Percentiles rank a stretch among this genome's conserved stretches.
These are phyloP conservation scores for Falco novaeseelandiae DNA, from an alignment of 2,797 vertebrate species.

Conservation along the genomic window DNA sequence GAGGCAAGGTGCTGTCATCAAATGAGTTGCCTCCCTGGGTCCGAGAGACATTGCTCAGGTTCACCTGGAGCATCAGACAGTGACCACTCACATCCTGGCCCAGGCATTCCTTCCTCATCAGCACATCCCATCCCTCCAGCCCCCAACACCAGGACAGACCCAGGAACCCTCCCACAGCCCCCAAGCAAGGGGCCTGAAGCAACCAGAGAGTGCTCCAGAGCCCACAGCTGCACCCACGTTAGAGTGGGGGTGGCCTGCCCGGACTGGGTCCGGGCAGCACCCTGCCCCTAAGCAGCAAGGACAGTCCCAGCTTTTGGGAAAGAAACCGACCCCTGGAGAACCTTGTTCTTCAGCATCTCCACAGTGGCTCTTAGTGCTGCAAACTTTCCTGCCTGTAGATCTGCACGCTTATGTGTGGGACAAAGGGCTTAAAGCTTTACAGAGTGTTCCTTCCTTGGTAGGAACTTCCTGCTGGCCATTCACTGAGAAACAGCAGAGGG, in stretches of 20 bases:
- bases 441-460: background rate
- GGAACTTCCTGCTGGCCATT: background rate
- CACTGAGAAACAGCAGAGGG: background rate
- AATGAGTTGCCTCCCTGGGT: constrained; percentile 85
- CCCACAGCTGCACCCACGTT: accelerated
- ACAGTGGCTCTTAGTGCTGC: background rate
- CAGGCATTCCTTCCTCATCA: background rate
- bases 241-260: accelerated
- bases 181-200: background rate
- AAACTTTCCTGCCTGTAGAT: background rate
- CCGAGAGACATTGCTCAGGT: constrained; percentile 81
- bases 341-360: background rate
- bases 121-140: background rate
- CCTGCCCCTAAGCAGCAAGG: background rate
- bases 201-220: background rate
- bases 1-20: constrained; percentile 95
- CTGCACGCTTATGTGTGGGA: accelerated
- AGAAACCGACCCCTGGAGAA: background rate
- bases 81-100: background rate
- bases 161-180: background rate
- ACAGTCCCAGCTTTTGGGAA: background rate
- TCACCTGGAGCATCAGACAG: constrained; percentile 78
- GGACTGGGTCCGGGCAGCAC: background rate
- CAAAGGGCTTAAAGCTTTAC: background rate
- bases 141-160: background rate